These are phyloP conservation scores for Ceyx erithaca DNA, from an alignment of 2,797 vertebrate species.

Conservation along the genomic window DNA sequence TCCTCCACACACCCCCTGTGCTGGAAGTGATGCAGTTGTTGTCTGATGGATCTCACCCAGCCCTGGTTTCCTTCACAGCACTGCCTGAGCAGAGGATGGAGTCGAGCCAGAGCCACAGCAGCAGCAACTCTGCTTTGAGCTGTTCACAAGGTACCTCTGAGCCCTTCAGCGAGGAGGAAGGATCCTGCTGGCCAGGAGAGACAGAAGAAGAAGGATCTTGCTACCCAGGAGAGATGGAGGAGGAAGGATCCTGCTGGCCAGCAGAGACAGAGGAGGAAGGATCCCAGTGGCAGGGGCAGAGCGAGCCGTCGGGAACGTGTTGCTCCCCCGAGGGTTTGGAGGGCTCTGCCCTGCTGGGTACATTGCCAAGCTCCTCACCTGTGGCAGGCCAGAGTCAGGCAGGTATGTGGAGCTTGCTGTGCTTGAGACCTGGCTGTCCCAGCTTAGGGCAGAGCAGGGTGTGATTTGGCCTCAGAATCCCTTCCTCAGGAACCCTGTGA, in stretches of 20 bases:
- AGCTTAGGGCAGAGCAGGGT: background rate
- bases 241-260: no score
- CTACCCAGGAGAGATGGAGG: no score
- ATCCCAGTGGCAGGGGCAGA: background rate
- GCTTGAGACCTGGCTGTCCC: background rate
- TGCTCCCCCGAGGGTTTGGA: background rate
- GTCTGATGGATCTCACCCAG: background rate
- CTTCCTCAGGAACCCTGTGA: background rate
- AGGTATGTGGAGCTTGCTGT: background rate
- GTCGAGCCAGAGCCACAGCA: background rate
- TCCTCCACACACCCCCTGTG: accelerated
- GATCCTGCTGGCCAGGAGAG: background rate
- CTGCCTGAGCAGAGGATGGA: background rate
- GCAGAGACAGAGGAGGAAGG: no score
- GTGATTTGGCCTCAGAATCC: background rate
- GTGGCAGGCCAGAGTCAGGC: background rate
- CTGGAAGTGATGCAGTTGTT: background rate
- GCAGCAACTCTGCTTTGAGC: background rate
- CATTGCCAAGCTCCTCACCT: background rate
- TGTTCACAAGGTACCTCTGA: constrained; percentile 42
- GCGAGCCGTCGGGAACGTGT: background rate
- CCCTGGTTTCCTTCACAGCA: background rate
- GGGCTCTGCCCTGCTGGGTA: background rate
- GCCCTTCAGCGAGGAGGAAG: background rate
- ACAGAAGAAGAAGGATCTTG: no score